Base-by-base conservation (phyloP, 2,888 invertebrate genomes). In the Drosophila ezoana region DNA sequence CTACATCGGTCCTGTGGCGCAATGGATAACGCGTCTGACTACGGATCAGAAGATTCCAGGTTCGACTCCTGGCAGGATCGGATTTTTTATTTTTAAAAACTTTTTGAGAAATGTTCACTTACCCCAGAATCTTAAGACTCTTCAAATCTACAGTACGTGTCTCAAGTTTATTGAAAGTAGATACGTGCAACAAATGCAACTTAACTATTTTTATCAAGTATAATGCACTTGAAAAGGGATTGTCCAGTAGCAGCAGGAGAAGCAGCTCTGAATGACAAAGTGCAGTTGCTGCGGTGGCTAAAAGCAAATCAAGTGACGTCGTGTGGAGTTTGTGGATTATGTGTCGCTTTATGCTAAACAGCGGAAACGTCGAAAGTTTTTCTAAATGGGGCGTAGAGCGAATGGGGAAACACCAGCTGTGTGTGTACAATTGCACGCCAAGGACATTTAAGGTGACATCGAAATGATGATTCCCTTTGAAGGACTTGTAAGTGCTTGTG, bases 1-100 rank as follows among this genome's bases (percentile, higher is more conserved):
- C 0, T 0, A 2, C 11, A 28, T 1, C 14, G 81, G 81, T 82
- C 81, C 79, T 82, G 81, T 82, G 81, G 81, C 81, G 81, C 81
- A 82, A 82, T 82, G 81, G 81, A 82, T 82, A 82, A 90, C 90
- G 90, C 90, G 90, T 90, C 91, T 90, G 91, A 91, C 91, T 90
- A 91, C 91, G 91, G 91, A 91, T 90, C 91, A 91, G 91, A 90
- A 90, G 90, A 90, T 90, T 90, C 90, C 91, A 82, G 88, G 88
- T 82, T 87, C 88, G 88, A 81, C 86, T 81, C 80, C 80, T 80
- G 80, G 80, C 80, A 80, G 79, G 80, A 80, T 80, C 80, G 80
- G 1, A 23, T 14, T 10, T n/a, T 16, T 5, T 3, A 4, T 49
- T 16, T 44, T 38, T 11, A 8, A 8, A n/a, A 16, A 10, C 0